Conservation (phyloP, 2,797 vertebrate species). For the Sciurus vulgaris region DNA sequence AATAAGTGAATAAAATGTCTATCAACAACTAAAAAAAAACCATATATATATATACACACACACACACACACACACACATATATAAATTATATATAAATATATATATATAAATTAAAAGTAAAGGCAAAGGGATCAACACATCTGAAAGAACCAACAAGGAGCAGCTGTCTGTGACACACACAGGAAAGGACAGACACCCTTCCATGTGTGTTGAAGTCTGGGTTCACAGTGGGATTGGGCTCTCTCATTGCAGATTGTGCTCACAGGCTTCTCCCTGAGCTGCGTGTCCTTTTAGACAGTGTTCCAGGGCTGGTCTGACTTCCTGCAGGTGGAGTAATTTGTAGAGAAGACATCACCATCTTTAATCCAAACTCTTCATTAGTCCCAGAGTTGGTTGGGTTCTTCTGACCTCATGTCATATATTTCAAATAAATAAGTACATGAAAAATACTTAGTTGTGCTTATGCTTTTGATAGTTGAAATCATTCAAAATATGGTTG, state of each 20-base stretch:
- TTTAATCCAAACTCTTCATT: not conserved
- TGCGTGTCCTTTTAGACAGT: not conserved
- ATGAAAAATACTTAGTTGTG: not conserved
- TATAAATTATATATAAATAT: too few species aligned
- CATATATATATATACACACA: too few species aligned
- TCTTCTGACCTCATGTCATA: not conserved
- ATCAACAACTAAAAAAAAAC: too few species aligned
- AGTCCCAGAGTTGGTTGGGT: not conserved
- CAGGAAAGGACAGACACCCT: not conserved
- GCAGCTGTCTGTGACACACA: not conserved
- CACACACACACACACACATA: too few species aligned
- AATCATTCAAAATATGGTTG: not conserved
- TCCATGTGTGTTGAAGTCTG: not conserved
- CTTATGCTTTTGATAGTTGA: not conserved
- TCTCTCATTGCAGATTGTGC: not conserved
- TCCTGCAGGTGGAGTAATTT: not conserved
- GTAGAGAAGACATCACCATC: not conserved
- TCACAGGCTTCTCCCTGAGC: not conserved
- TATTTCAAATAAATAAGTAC: not conserved
- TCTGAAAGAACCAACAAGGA: not conserved
- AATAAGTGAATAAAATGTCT: too few species aligned
- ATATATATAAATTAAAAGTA: not conserved
- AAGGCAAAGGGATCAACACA: not conserved
- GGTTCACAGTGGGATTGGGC: not conserved
- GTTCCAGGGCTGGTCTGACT: not conserved